Evolutionary conservation across 2,888 invertebrate genomes (phyloP).

Genomic region (Atrina japonica): DNA sequence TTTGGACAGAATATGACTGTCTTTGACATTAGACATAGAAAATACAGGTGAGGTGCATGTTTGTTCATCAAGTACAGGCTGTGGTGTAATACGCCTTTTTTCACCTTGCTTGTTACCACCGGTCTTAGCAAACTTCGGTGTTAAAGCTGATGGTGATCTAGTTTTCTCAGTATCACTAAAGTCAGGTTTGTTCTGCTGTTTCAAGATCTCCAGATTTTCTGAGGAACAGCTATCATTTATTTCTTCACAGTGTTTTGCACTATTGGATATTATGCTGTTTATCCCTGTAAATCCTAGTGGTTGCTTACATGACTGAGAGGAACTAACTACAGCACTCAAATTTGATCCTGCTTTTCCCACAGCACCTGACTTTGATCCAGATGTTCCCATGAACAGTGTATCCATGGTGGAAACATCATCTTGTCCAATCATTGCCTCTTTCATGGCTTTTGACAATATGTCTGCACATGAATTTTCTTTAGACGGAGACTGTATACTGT

Average conservation of each 20-base stretch:
- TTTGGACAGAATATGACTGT: conserved; percentile 8
- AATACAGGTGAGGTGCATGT: conserved; percentile 19
- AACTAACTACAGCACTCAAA: neutral
- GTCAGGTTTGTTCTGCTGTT: too few relatives aligned
- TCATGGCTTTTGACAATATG: conserved; percentile 45
- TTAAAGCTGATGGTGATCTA: neutral
- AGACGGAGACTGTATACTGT: conserved; percentile 5
- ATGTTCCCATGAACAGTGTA: too few relatives aligned
- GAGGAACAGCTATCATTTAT: neutral
- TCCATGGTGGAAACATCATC: conserved; percentile 34
- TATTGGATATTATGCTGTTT: neutral
- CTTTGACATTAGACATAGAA: conserved; percentile 3
- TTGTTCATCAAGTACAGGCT: conserved; percentile 16
- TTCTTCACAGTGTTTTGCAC: conserved; percentile 7
- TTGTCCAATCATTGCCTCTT: conserved; percentile 40
- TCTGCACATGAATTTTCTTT: conserved; percentile 38
- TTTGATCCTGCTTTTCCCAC: neutral
- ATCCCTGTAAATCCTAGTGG: conserved; percentile 1
- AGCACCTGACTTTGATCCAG: neutral
- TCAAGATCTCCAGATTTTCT: neutral
- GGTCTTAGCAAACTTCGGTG: neutral
- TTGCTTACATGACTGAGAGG: neutral
- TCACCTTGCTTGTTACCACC: conserved; percentile 2
- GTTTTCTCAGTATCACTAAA: too few relatives aligned
- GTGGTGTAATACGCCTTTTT: conserved; percentile 17